Base-by-base conservation (phyloP, 37 sponge, comb jelly and placozoan genomes). In the Bolinopsis microptera region DNA sequence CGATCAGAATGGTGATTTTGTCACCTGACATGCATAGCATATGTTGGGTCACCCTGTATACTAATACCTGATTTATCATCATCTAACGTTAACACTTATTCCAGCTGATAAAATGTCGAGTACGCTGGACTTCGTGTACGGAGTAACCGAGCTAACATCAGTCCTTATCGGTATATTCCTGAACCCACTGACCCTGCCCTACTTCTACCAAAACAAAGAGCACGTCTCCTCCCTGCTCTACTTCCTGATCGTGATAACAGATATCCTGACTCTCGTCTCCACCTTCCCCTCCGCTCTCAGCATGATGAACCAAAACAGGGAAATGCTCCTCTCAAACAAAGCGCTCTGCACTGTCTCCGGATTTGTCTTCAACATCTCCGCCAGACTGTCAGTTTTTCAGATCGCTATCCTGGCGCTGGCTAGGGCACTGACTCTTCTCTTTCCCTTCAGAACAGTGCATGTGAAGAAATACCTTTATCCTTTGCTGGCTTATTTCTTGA, bases 221-320 rank as follows among this genome's bases (percentile, higher is more conserved):
- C 18, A 80, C 2, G 38, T 80, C 83, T 80, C 83, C 36, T 80
- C 83, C 33, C 83, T 80, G 23, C 83, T 80, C 38, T 80, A 80
- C 38, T 23, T 13, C 83, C 38, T 80, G 38, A 80, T 80, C 23
- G 83, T 31, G 2, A 80, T 80, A 2, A 80, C 38, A 2, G 83
- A 80, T 27, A 80, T 80, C 83, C 38, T 3, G 36, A 35, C 83
- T 23, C 83, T 80, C 83, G 2, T 80, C 83, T 32, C 83, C 38
- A 24, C 38, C 38, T 23, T 80, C 9, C 83, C 83, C 36, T 36
- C 38, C 23, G 36, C 83, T 5, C 5, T 80, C 23, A 80, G 83
- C 38, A 80, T 80, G 83, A 3, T 80, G 5, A 35, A 33, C 38
- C 3, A 31, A 35, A 35, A 38, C 38, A 38, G 23, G 8, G 8